Evolutionary conservation across 2,113 vertebrate species (phyloP), one percentile per base, ranked within the genome.

Genomic region (Python bivittatus): DNA sequence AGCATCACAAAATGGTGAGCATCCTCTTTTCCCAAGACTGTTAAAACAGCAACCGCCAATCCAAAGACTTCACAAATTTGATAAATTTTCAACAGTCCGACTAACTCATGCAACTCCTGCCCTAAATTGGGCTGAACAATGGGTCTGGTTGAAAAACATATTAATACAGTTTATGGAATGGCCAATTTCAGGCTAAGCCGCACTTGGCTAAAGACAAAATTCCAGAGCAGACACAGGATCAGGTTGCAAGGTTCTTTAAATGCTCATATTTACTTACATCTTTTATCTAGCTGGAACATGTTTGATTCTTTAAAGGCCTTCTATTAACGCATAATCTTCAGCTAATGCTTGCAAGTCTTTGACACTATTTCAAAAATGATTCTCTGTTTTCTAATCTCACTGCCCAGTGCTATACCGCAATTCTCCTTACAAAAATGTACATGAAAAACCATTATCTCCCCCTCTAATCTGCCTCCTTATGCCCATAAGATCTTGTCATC

Each of bases 311-410:
- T 91, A 88, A 94, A 87, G 10, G 57, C 0, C 0, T 57, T 17
- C 17, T n/a, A n/a, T 0, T 64, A 90, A 93, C 27, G 13, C 25
- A 89, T 91, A 91, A 90, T 10, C 6, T 1, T 72, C 0, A 27
- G 11, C 53, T 91, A 0, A 61, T 22, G 44, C 86, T 42, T 57
- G 38, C 12, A 0, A 64, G 79, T 1, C 92, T 87, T 93, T 33
- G 0, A 53, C 29, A 61, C 1, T 6, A 1, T 52, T 94, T 88
- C 86, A 92, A 54, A 52, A 94, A 91, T 22, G 92, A 92, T 95
- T n/a, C 52, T 48, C 9, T n/a, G 42, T 1, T 64, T 38, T 72
- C 53, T 93, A 92, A 88, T 48, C 17, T 86, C 33, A 52, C 10
- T 48, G 68, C 33, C 72, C 86, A 60, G 56, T 27, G 89, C 11